Evolutionary conservation across 2,113 vertebrate genomes (phyloP).

Genomic region (Herpailurus yagouaroundi): DNA sequence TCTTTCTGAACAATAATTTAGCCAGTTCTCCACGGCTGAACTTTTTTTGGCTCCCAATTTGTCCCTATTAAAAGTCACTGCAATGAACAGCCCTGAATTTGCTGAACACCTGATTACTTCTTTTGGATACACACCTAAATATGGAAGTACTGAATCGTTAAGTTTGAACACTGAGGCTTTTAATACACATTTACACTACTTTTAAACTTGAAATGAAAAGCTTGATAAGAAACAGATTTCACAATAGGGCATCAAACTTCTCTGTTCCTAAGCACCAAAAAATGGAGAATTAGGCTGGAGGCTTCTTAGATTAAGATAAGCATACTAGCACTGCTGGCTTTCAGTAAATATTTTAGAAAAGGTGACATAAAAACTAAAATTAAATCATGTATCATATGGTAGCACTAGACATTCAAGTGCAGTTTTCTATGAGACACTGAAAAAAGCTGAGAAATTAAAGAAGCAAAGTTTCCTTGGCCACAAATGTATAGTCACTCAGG

Average conservation of each 20-base stretch:
- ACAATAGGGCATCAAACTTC: background rate
- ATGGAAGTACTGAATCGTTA: background rate
- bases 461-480: background rate
- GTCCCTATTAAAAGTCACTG: background rate
- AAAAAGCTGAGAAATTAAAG: background rate
- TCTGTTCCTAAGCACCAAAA: background rate
- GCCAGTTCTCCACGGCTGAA: background rate
- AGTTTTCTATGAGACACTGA: background rate
- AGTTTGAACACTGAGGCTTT: background rate
- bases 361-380: conserved; percentile 30
- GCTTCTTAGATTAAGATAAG: conserved; percentile 33
- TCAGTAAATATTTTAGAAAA: conserved; percentile 55
- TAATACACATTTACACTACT: background rate
- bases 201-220: conserved; percentile 24
- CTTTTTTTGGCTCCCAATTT: background rate
- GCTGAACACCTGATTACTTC: background rate
- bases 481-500: background rate
- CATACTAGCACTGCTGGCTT: background rate
- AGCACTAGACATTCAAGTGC: background rate
- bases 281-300: background rate
- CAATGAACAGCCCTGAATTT: background rate
- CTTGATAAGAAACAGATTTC: conserved; percentile 48
- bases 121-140: background rate
- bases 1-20: conserved; percentile 24
- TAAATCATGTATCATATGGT: conserved; percentile 6